These are phyloP conservation scores for Podargus strigoides DNA, from an alignment of 2,797 vertebrate genomes.

Conservation along the genomic window DNA sequence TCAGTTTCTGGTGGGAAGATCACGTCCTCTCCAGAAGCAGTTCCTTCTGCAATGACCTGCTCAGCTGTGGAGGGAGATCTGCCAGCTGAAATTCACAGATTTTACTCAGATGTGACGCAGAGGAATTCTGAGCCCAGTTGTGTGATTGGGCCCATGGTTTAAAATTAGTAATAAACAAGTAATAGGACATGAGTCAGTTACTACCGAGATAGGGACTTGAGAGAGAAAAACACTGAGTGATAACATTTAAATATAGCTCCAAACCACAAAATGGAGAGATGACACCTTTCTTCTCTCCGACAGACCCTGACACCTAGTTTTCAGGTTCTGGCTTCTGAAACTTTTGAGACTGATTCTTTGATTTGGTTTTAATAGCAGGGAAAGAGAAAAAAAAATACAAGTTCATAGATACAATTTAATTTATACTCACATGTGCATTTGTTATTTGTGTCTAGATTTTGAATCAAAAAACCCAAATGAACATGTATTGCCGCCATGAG, in stretches of 20 bases:
- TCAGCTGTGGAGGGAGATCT: not conserved
- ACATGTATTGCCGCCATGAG: not conserved
- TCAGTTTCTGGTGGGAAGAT: not conserved
- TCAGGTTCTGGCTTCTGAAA: constrained; percentile 6
- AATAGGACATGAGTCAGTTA: not conserved
- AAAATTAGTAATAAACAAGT: not conserved
- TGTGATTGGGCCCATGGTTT: not conserved
- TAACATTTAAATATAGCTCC: not conserved
- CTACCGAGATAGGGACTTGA: not conserved
- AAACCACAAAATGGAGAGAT: not conserved
- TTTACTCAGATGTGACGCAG: not conserved
- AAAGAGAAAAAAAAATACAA: not conserved
- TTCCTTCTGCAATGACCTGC: not conserved
- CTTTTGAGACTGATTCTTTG: not conserved
- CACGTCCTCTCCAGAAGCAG: not conserved
- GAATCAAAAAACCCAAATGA: constrained; percentile 24
- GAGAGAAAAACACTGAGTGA: not conserved
- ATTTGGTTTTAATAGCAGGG: not conserved
- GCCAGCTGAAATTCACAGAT: not conserved
- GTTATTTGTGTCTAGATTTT: constrained; percentile 35
- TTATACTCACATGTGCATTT: not conserved
- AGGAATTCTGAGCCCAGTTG: not conserved
- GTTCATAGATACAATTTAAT: not conserved
- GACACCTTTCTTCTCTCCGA: not conserved
- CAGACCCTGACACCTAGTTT: not conserved